Percentiles rank a stretch among this genome's conserved stretches.
These are phyloP conservation scores for Octodon degus DNA, from an alignment of 2,113 vertebrate genomes.

Conservation along the genomic window DNA sequence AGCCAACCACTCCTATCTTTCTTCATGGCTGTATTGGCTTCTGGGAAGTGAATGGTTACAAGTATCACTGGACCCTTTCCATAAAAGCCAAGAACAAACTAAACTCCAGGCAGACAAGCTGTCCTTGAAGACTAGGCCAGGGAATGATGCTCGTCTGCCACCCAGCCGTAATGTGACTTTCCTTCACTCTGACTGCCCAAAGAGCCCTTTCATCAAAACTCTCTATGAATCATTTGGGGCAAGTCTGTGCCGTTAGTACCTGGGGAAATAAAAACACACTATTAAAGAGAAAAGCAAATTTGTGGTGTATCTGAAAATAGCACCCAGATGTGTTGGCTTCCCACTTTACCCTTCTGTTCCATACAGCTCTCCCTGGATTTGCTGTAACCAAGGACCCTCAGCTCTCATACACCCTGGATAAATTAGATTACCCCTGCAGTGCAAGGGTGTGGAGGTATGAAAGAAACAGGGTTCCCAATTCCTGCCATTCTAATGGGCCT, in stretches of 20 bases:
- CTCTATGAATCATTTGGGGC: constrained; percentile 59
- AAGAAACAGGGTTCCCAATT: neutral
- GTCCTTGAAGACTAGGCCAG: neutral
- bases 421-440: neutral
- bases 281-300: constrained; percentile 64
- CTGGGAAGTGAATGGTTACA: neutral
- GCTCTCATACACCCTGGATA: neutral
- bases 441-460: neutral
- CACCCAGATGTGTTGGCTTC: neutral
- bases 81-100: constrained; percentile 30
- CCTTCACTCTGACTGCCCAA: constrained; percentile 36
- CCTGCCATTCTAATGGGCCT: neutral
- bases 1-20: neutral
- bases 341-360: neutral
- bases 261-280: constrained; percentile 57
- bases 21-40: neutral
- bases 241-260: constrained; percentile 52
- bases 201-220: constrained; percentile 38
- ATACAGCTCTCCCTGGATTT: neutral
- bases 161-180: neutral
- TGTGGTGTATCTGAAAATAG: constrained; percentile 44
- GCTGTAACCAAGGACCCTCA: neutral
- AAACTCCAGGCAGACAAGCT: neutral
- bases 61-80: neutral
- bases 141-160: neutral